phyloP scores from a whole-genome alignment of 2,888 invertebrate species.

The Netelia fuscicornis region DNA sequence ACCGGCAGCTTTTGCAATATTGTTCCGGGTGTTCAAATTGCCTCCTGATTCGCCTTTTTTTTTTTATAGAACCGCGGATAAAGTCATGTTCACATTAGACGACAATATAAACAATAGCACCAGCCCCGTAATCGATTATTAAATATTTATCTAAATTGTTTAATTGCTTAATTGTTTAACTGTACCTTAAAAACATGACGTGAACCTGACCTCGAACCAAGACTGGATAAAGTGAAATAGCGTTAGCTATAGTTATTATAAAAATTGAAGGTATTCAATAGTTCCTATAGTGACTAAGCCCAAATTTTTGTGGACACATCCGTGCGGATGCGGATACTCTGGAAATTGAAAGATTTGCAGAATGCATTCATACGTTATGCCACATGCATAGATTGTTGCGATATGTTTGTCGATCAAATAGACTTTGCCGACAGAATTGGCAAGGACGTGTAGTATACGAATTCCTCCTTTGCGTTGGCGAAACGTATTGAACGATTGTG shows the following conservation, averaged over 20 bases:
- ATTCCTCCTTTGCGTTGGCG: slow-evolving; percentile 52
- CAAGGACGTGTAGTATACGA: slow-evolving; percentile 21
- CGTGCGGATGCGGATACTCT: slow-evolving; percentile 17
- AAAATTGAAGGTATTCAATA: not conserved
- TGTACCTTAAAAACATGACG: no score
- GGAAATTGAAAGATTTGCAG: slow-evolving; percentile 15
- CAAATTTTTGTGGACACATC: slow-evolving; percentile 26
- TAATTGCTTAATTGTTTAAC: no score
- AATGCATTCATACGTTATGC: slow-evolving; percentile 40
- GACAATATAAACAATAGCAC: not conserved
- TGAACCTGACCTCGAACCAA: no score
- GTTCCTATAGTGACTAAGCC: slow-evolving; percentile 8
- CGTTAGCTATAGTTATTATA: not conserved
- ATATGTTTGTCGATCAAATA: slow-evolving; percentile 56
- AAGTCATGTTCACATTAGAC: not conserved
- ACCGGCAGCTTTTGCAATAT: slow-evolving; percentile 1
- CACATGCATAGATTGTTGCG: slow-evolving; percentile 6
- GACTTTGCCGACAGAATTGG: slow-evolving; percentile 51
- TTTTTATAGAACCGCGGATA: not conserved
- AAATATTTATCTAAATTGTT: no score
- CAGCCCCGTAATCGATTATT: no score
- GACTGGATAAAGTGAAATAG: no score
- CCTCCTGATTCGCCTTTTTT: not conserved
- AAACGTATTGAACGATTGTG: slow-evolving; percentile 55
- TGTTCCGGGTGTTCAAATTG: not conserved